These are phyloP conservation scores for Poecilia gillii DNA, from an alignment of 2,797 vertebrate species.

Conservation along the genomic window DNA sequence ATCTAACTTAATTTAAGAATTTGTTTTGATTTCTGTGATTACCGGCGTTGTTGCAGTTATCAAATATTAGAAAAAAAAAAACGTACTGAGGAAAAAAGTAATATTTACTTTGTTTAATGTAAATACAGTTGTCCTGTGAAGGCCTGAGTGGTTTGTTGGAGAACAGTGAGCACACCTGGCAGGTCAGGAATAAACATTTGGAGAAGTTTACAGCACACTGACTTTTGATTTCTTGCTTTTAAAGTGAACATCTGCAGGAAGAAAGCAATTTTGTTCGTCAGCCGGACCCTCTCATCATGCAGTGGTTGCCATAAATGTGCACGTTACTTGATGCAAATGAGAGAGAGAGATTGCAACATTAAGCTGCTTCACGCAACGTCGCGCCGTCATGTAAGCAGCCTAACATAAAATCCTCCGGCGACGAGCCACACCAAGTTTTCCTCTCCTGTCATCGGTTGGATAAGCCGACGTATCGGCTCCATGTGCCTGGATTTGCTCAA, in stretches of 20 bases:
- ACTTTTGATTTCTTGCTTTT: background rate
- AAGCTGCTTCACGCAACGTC: background rate
- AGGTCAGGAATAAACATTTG: background rate
- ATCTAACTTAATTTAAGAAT: background rate
- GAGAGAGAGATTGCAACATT: background rate
- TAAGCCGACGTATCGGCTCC: conserved; percentile 17
- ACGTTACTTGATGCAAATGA: background rate
- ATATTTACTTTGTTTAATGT: background rate
- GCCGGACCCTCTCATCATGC: background rate
- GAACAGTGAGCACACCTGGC: background rate
- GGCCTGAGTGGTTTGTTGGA: background rate
- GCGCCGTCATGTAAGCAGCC: background rate
- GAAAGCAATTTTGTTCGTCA: background rate
- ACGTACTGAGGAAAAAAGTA: background rate
- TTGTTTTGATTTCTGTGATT: background rate
- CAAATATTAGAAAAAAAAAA: background rate
- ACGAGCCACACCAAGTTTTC: conserved; percentile 4
- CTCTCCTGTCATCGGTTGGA: background rate
- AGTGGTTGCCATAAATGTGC: background rate
- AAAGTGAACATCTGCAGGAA: background rate
- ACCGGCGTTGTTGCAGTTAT: background rate
- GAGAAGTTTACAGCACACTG: background rate
- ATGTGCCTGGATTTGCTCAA: conserved; percentile 10
- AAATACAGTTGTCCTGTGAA: background rate
- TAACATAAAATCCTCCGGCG: conserved; percentile 9